phyloP scores from a whole-genome alignment of 2,888 invertebrate genomes.

The Gandaritis pyraliata region DNA sequence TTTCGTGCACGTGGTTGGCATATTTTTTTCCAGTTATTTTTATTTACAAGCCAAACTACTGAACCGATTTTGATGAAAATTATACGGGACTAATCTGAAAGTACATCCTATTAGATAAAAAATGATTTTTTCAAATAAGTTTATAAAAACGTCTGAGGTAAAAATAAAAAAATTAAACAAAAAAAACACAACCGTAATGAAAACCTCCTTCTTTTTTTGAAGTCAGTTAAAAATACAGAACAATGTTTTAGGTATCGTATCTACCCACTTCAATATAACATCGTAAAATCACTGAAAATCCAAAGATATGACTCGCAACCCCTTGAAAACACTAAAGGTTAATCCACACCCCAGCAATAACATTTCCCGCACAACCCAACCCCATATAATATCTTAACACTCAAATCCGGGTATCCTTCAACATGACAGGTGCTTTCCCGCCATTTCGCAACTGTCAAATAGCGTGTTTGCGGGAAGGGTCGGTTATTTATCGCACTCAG shows the following conservation, averaged over 20 bases:
- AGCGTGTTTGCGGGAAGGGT: constrained; percentile 55
- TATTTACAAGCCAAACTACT: too few relatives aligned
- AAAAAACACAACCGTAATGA: too few relatives aligned
- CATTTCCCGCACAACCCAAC: constrained; percentile 62
- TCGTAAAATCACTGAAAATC: constrained; percentile 45
- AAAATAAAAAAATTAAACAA: too few relatives aligned
- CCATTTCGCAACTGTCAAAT: constrained; percentile 71
- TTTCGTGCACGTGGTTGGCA: too few relatives aligned
- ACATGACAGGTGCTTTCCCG: constrained; percentile 67
- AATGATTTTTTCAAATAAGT: too few relatives aligned
- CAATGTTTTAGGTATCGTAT: neutral
- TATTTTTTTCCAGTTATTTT: too few relatives aligned
- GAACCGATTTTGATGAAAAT: too few relatives aligned
- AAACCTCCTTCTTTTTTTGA: too few relatives aligned
- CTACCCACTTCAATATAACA: neutral
- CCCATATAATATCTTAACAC: constrained; percentile 72
- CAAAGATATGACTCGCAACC: constrained; percentile 40
- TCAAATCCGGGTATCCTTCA: constrained; percentile 70
- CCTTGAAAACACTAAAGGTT: constrained; percentile 61
- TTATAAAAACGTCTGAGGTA: too few relatives aligned
- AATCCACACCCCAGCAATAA: constrained; percentile 70
- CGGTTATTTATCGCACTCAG: constrained; percentile 38
- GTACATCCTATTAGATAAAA: too few relatives aligned
- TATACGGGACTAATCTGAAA: too few relatives aligned
- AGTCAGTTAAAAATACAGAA: too few relatives aligned